phyloP scores from a whole-genome alignment of 2,888 invertebrate species.

The Lepidochitona cinerea region DNA sequence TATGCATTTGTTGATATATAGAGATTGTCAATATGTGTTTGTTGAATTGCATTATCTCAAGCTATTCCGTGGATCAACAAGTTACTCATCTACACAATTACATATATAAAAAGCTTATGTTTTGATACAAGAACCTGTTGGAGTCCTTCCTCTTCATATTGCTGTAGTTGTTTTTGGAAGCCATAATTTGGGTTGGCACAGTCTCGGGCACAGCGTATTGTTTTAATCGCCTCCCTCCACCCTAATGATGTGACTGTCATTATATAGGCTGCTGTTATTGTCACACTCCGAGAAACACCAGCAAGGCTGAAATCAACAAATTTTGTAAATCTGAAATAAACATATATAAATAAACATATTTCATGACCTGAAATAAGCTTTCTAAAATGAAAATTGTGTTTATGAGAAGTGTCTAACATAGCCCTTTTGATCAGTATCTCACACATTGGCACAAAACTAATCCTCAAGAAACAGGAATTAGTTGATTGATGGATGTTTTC shows the following conservation, averaged over 20 bases:
- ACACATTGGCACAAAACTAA: too few relatives aligned
- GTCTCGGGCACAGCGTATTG: conserved; percentile 90
- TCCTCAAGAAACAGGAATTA: too few relatives aligned
- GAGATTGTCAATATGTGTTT: not conserved
- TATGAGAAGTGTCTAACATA: too few relatives aligned
- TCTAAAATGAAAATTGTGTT: too few relatives aligned
- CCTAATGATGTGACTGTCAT: conserved; percentile 92
- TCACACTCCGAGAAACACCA: conserved; percentile 97
- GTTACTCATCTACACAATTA: too few relatives aligned
- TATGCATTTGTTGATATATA: not conserved
- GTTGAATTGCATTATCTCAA: not conserved
- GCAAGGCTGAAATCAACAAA: conserved; percentile 81
- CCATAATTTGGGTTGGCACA: conserved; percentile 97
- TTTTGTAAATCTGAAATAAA: too few relatives aligned
- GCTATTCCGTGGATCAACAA: too few relatives aligned
- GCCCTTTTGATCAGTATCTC: too few relatives aligned
- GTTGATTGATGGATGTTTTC: too few relatives aligned
- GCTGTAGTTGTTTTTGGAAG: conserved; percentile 93
- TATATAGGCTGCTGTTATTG: conserved; percentile 95
- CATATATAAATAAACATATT: too few relatives aligned
- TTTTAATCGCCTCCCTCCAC: conserved; percentile 94
- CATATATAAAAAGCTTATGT: too few relatives aligned
- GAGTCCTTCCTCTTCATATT: conserved; percentile 73
- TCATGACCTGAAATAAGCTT: too few relatives aligned
- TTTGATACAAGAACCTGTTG: conserved; percentile 43